Percentiles rank a stretch among this genome's conserved stretches.
phyloP scores from a whole-genome alignment of 1,140 invertebrate species.

The Notospermus geniculatus region DNA sequence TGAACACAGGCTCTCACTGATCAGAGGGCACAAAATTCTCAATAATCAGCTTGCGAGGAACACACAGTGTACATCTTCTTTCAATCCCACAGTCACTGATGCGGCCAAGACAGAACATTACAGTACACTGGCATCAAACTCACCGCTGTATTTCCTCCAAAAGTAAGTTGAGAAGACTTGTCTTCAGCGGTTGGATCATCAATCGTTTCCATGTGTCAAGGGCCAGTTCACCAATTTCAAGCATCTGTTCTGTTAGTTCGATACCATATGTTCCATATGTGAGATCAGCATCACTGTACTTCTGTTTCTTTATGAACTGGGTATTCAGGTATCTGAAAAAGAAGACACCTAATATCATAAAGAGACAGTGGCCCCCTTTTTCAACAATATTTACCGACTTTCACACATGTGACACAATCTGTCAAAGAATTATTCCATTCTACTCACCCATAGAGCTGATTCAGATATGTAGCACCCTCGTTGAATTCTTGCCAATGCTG shows the following conservation, averaged over 20 bases:
- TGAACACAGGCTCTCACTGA: no score
- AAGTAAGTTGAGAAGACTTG: slow-evolving; percentile 70
- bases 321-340: slow-evolving; percentile 74
- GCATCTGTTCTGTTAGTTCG: slow-evolving; percentile 74
- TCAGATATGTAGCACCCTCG: slow-evolving; percentile 80
- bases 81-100: no score
- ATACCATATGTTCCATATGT: slow-evolving; percentile 69
- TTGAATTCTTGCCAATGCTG: slow-evolving; percentile 83
- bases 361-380: no score
- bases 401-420: no score
- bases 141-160: slow-evolving; percentile 71
- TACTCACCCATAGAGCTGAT: slow-evolving; percentile 78
- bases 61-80: no score
- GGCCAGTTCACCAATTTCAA: slow-evolving; percentile 80
- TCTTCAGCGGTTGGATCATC: slow-evolving; percentile 77
- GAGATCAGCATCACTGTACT: slow-evolving; percentile 85
- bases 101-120: no score
- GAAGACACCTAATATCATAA: slow-evolving; percentile 15
- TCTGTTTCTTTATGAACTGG: slow-evolving; percentile 88
- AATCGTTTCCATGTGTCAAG: slow-evolving; percentile 81
- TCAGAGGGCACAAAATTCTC: no score
- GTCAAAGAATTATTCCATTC: no score
- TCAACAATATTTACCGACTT: no score
- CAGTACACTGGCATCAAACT: no score
- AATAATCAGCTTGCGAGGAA: no score